Conservation (phyloP, 2,113 vertebrate genomes). For the Cyrtonyx montezumae region DNA sequence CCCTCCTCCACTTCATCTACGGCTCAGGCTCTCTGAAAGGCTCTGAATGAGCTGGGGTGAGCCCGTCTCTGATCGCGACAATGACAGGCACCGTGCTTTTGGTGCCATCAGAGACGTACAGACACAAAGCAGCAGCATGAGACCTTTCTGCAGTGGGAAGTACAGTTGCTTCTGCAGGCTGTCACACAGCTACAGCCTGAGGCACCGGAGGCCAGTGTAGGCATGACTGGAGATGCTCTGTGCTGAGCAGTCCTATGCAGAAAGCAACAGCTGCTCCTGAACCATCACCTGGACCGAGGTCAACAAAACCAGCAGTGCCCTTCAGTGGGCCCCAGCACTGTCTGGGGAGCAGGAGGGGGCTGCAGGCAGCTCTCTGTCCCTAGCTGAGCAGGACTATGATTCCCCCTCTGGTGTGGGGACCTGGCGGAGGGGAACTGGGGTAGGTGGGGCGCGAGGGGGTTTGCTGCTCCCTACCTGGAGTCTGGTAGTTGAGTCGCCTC, state of each 20-base stretch:
- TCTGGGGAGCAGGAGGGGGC: neutral
- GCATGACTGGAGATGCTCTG: neutral
- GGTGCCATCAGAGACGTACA: neutral
- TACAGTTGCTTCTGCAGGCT: neutral
- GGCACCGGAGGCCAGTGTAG: neutral
- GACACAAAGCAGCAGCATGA: slow-evolving; percentile 35
- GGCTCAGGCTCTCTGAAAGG: slow-evolving; percentile 38
- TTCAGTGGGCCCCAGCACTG: neutral
- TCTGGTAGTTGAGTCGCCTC: slow-evolving; percentile 95
- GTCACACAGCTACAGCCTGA: neutral
- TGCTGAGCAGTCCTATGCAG: neutral
- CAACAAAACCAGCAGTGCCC: neutral
- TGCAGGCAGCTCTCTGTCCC: neutral
- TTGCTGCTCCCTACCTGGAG: slow-evolving; percentile 84
- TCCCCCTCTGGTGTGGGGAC: neutral
- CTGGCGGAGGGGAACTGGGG: neutral
- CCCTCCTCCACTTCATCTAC: neutral
- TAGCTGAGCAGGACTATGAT: neutral
- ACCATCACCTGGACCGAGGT: neutral
- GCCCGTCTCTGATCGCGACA: neutral
- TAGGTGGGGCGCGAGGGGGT: neutral
- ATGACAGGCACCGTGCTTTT: neutral
- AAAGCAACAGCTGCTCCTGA: neutral
- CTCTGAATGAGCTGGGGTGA: neutral
- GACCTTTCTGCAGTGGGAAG: slow-evolving; percentile 1